Evolutionary conservation across 2,888 invertebrate species (phyloP).

Genomic region (Tiliacea aurago): DNA sequence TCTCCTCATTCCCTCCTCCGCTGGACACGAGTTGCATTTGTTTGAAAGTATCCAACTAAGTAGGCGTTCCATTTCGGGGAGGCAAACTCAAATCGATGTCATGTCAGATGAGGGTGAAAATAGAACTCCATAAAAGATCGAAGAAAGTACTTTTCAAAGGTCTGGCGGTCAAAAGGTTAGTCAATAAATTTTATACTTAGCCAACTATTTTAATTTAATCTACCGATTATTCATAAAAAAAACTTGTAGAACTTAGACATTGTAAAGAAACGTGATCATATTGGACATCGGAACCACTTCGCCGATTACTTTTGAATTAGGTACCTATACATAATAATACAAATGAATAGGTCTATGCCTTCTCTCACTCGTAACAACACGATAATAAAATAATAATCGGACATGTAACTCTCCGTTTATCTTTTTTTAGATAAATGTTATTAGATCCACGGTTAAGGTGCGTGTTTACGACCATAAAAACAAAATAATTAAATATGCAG

Average conservation of each 20-base stretch:
- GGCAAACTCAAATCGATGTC: not conserved
- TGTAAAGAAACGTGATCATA: constrained; percentile 59
- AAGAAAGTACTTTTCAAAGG: not conserved
- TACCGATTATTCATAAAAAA: constrained; percentile 17
- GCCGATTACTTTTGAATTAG: constrained; percentile 1
- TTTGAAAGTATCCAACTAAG: constrained; percentile 1
- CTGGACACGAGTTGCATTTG: not conserved
- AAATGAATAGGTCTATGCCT: constrained; percentile 18
- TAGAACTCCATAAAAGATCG: not conserved
- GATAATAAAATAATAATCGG: constrained; percentile 40
- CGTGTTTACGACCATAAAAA: constrained; percentile 27
- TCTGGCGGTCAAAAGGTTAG: constrained; percentile 32
- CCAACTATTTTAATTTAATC: constrained; percentile 26
- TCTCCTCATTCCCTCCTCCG: too few species aligned
- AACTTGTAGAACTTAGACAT: constrained; percentile 27
- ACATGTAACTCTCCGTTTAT: constrained; percentile 42
- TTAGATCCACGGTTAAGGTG: constrained; percentile 27
- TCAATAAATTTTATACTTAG: constrained; percentile 13
- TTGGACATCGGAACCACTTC: constrained; percentile 6
- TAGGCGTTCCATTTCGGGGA: not conserved
- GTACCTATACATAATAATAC: not conserved
- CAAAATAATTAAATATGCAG: not conserved
- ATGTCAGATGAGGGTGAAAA: not conserved
- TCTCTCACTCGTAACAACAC: constrained; percentile 23
- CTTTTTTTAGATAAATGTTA: constrained; percentile 44